Percentiles rank a stretch among this genome's conserved stretches.
These are phyloP conservation scores for Mimachlamys varia DNA, from an alignment of 2,888 invertebrate species.

Conservation along the genomic window DNA sequence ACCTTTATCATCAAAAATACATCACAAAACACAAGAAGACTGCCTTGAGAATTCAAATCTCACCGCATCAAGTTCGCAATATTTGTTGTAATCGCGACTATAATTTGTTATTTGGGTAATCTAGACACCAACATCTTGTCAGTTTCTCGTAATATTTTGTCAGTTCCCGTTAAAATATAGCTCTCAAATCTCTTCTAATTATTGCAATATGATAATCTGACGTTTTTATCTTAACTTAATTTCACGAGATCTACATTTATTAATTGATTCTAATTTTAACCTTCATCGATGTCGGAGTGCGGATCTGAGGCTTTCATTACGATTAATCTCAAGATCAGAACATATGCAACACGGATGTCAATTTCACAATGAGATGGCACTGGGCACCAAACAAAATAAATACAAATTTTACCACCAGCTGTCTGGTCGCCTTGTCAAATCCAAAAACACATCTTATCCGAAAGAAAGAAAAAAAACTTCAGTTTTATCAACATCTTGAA, in stretches of 20 bases:
- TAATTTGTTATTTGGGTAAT: neutral
- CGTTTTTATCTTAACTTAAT: neutral
- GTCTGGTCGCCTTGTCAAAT: neutral
- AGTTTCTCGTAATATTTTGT: neutral
- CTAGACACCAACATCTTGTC: conserved; percentile 16
- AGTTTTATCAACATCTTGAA: neutral
- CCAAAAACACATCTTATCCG: neutral
- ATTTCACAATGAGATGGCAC: conserved; percentile 3
- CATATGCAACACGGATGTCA: conserved; percentile 25
- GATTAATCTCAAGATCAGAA: neutral
- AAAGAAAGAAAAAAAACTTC: neutral
- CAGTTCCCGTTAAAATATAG: neutral
- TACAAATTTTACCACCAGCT: conserved; percentile 3
- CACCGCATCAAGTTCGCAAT: neutral
- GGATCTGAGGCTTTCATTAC: neutral
- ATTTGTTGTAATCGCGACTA: neutral
- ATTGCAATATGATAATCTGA: conserved; percentile 3
- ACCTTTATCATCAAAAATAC: neutral
- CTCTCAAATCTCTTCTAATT: neutral
- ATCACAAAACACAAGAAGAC: neutral
- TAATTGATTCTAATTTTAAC: conserved; percentile 29
- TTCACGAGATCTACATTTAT: conserved; percentile 18
- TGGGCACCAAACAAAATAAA: neutral
- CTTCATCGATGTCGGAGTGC: neutral
- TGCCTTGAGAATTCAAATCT: neutral